Evolutionary conservation across 2,797 vertebrate genomes (phyloP), one percentile per base, ranked within the genome.

Genomic region (Gymnothorax javanicus): DNA sequence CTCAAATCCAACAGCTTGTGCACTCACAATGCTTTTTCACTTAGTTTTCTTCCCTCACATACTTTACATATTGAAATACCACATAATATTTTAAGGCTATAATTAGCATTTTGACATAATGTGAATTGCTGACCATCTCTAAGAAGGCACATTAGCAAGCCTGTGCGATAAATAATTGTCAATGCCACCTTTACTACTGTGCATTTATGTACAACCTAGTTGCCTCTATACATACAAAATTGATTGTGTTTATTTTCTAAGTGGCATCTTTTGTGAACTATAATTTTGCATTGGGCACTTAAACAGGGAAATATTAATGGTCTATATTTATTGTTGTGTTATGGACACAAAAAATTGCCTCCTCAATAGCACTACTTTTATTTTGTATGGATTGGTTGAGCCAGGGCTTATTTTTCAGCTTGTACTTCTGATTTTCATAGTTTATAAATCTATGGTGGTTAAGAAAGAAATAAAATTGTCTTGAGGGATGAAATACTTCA

Each of bases 401-500:
- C 8, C 64, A 67, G 64, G 33, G 43, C 50, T 77, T 77, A 43
- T 43, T 67, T 67, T 7, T 67, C 60, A 62, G 4, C 64, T 67
- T 67, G 23, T n/a, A n/a, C 64, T 67, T n/a, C 64, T n/a, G 20
- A 67, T 6, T 67, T 62, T 67, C 64, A 67, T n/a, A 73, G 33
- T 73, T 27, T 73, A 73, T 43, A 73, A 33, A 33, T 13, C 12
- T 33, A 73, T 33, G 12, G 71, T 4, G 13, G 71, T 13, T 73
- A 43, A 73, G 33, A 73, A 12, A 73, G 71, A 73, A 73, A 73
- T 73, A 33, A 73, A 33, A 15, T 58, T 62, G 73, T 62, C 25
- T 23, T 9, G 57, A 75, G 27, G 27, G 77, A 52, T 82, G 59
- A 86, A 52, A 84, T 64, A 27, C 60, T 85, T 54, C 56, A 60